Evolutionary conservation across 2,888 invertebrate species (phyloP).

Genomic region (Lomographa bimaculata): DNA sequence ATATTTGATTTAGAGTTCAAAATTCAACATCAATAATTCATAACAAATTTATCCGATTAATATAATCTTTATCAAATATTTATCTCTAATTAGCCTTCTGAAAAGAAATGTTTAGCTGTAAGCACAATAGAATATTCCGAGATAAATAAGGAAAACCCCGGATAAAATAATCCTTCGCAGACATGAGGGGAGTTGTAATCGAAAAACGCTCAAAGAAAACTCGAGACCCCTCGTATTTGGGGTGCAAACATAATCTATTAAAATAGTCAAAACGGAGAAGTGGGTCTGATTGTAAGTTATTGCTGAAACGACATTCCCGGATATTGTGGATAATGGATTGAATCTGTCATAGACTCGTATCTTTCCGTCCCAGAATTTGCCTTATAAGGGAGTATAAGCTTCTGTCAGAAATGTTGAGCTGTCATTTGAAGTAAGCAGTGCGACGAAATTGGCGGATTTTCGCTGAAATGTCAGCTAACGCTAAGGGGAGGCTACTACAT

Average conservation of each 20-base stretch:
- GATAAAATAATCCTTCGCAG: conserved; percentile 37
- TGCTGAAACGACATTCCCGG: conserved; percentile 17
- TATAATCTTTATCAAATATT: conserved; percentile 22
- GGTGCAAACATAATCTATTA: conserved; percentile 45
- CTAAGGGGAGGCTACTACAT: conserved; percentile 42
- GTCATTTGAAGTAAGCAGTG: conserved; percentile 16
- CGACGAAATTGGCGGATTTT: conserved; percentile 13
- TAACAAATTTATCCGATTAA: background rate
- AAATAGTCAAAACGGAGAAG: conserved; percentile 39
- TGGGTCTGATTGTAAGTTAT: conserved; percentile 36
- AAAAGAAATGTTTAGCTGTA: conserved; percentile 26
- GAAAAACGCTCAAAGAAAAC: conserved; percentile 52
- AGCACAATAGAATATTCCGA: conserved; percentile 22
- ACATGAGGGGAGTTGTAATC: conserved; percentile 45
- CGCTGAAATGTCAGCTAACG: conserved; percentile 31
- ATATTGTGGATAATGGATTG: conserved; percentile 22
- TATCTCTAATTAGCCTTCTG: conserved; percentile 21
- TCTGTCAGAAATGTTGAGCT: conserved; percentile 4
- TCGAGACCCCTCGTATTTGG: conserved; percentile 40
- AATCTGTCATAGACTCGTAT: conserved; percentile 9
- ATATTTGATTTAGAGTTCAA: too few relatives aligned
- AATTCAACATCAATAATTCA: too few relatives aligned
- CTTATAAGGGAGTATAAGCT: background rate
- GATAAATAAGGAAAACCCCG: conserved; percentile 45
- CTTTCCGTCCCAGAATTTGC: conserved; percentile 1